A percentile compares a stretch with the other conserved stretches of the same genome.
phyloP scores from a whole-genome alignment of 2,113 vertebrate species.

The Lycaon pictus region DNA sequence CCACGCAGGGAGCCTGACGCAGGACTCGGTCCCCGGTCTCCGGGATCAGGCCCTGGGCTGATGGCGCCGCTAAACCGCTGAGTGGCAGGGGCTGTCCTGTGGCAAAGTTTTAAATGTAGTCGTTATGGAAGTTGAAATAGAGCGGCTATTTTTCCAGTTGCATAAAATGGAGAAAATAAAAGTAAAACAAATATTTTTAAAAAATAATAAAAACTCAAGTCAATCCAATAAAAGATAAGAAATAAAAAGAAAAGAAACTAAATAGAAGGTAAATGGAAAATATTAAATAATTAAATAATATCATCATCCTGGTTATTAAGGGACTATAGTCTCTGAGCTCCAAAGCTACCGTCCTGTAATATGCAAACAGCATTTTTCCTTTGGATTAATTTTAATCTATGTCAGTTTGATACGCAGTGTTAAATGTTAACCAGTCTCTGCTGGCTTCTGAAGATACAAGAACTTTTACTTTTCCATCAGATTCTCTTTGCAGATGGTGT shows the following conservation, averaged over 20 bases:
- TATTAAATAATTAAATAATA: background rate
- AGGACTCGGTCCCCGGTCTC: too few species aligned
- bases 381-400: background rate
- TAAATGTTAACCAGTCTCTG: background rate
- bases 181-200: background rate
- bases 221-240: background rate
- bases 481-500: slow-evolving; percentile 94
- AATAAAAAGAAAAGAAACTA: background rate
- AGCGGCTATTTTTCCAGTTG: background rate
- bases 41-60: too few species aligned
- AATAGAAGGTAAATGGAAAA: background rate
- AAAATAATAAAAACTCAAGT: background rate
- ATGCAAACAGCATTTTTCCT: background rate
- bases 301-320: background rate
- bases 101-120: background rate
- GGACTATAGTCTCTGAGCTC: background rate
- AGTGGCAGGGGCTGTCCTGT: too few species aligned
- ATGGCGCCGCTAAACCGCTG: too few species aligned
- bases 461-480: slow-evolving; percentile 82
- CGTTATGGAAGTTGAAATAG: background rate
- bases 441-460: background rate
- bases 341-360: background rate
- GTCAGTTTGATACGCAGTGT: background rate
- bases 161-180: background rate
- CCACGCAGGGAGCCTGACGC: too few species aligned